phyloP scores from a whole-genome alignment of 2,888 invertebrate genomes.

The Danaus chrysippus region DNA sequence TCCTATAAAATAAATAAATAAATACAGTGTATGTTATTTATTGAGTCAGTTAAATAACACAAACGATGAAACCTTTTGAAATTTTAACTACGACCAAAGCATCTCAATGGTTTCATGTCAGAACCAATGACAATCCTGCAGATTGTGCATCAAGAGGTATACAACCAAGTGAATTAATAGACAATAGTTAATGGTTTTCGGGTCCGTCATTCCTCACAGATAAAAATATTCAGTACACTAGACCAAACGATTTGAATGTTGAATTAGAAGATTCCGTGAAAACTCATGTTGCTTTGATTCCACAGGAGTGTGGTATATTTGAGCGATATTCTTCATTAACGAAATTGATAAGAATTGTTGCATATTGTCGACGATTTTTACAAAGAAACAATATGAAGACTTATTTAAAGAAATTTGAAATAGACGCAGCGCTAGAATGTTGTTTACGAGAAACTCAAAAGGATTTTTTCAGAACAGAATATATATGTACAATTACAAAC shows the following conservation, averaged over 20 bases:
- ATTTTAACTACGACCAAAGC: slow-evolving; percentile 28
- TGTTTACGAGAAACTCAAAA: slow-evolving; percentile 24
- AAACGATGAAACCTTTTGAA: too few relatives aligned
- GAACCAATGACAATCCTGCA: too few relatives aligned
- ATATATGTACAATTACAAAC: slow-evolving; percentile 10
- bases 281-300: background rate
- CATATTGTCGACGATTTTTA: slow-evolving; percentile 22
- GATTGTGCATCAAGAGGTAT: slow-evolving; percentile 35
- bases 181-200: slow-evolving; percentile 11
- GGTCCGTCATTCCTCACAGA: slow-evolving; percentile 7
- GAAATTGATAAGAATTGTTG: slow-evolving; percentile 18
- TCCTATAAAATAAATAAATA: too few relatives aligned
- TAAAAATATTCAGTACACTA: slow-evolving; percentile 9
- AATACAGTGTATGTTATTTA: too few relatives aligned
- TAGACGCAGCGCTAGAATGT: slow-evolving; percentile 10
- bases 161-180: slow-evolving; percentile 6
- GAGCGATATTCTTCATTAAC: slow-evolving; percentile 11
- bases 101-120: slow-evolving; percentile 33
- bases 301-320: slow-evolving; percentile 5
- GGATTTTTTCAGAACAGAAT: slow-evolving; percentile 5
- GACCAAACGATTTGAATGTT: slow-evolving; percentile 2
- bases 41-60: too few relatives aligned
- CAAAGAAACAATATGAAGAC: background rate
- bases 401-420: slow-evolving; percentile 14
- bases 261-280: slow-evolving; percentile 5